Base-by-base conservation (phyloP, 2,797 vertebrate genomes). In the Tiaroga cobitis region DNA sequence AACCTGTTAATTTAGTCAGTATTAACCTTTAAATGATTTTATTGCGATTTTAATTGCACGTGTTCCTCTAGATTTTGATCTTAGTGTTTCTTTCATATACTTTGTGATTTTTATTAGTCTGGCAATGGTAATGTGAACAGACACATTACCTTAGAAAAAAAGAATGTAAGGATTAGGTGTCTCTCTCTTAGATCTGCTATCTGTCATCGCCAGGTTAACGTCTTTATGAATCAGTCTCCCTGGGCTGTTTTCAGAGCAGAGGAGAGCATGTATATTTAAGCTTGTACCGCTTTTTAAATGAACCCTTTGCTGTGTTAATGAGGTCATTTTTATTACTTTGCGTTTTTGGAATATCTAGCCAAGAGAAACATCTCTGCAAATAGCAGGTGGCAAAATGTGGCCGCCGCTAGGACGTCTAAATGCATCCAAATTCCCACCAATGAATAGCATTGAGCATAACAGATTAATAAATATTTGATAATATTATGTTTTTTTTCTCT, bases 141-240 rank as follows among this genome's bases (percentile, higher is more conserved):
- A 88, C 72, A 83, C n/a, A n/a, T n/a, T n/a, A n/a, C n/a, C n/a
- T n/a, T n/a, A n/a, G 87, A 87, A 82, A 83, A 78, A 87, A 87
- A 88, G 85, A 87, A 87, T 82, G 80, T 59, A 63, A 68, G 89
- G 89, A 88, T 90, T 90, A 88, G 51, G 89, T 37, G 69, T 85
- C 75, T 88, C 86, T 88, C 87, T 85, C 86, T 86, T 87, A 88
- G 85, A 90, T 88, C 81, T 90, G 87, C 85, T 86, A 65, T 90
- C 89, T 86, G 86, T 90, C 89, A 90, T 87, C 89, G 2, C 77
- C 67, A 74, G 56, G 63, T 84, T 88, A 37, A 70, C 74, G 18
- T 85, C 88, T 90, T 85, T 80, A 80, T 85, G 54, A 80, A 85
- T 65, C 77, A 85, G 87, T 84, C 87, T 88, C 65, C 83, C 37